Base-by-base conservation (phyloP, 2,888 invertebrate species). In the Linnaemya tessellans region DNA sequence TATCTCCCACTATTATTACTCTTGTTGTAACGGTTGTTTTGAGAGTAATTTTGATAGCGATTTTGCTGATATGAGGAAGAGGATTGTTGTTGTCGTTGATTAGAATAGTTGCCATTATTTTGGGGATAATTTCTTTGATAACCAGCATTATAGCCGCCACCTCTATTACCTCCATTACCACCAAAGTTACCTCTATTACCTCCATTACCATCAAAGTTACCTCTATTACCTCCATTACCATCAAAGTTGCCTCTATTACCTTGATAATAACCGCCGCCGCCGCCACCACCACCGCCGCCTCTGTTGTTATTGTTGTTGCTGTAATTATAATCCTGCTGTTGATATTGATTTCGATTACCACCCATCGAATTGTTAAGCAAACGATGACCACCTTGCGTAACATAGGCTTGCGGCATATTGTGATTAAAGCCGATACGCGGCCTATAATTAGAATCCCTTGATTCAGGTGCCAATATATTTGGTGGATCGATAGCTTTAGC, bases 371-470 rank as follows among this genome's bases (percentile, higher is more conserved):
- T 95, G 87, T 95, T 94, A 78, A 97, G 89, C 95, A 96, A 95
- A 87, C 97, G 94, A 89, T 96, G 97, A 0, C 97, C 97, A 3
- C 96, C 94, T 8, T 91, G 91, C 79, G 95, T 95, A 84, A 97
- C 91, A 35, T 93, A 93, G 15, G 95, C 97, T 86, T 94, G 92
- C 82, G 95, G 95, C 86, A 93, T 93, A 1, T 95, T 93, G 8
- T 94, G 94, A 22, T 93, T 94, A 94, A 97, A 96, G 2, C 97
- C 97, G 86, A 96, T 95, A 90, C 95, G 95, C 8, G 97, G 97
- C 77, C 95, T 93, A 94, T 96, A 97, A 90, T 96, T 95, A 89
- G 94, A 94, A 87, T 95, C 94, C 89, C 94, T 93, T n/a, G 96
- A 94, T 49, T 95, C 95, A 0, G 97, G 97, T 90, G 97, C 97